Base-by-base conservation (phyloP, 2,797 vertebrate species). In the Etheostoma nigrum region DNA sequence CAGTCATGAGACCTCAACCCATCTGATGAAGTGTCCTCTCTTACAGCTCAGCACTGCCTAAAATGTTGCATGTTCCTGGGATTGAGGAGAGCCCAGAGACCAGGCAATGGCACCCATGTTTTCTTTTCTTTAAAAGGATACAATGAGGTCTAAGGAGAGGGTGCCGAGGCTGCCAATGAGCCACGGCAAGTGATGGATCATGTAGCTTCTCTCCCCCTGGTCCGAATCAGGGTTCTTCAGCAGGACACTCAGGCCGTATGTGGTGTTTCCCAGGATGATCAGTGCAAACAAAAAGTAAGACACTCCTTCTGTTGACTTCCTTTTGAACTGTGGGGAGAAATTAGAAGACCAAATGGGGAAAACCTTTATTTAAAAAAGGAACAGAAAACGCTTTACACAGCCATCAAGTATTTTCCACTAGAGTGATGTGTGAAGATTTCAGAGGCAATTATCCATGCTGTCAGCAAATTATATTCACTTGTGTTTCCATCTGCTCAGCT, bases 121-220 rank as follows among this genome's bases (percentile, higher is more conserved):
- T 3, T 21, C 1, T 15, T 72, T 42, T n/a, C 59, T 65, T 44
- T 48, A 12, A 82, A 97, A 99, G 97, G 97, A 99, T 99, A 99
- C 95, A 0, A 96, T 4, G 9, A 97, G 19, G 9, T 99, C 98
- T 0, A 99, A 93, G 9, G 90, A 76, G 67, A 99, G 96, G 1
- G 98, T 97, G 0, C 98, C 98, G 27, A 99, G 94, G 90, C 97
- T 99, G 89, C 98, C 98, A 7, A 99, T 89, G 16, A 99, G 95
- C 98, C 98, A 99, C 45, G 98, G 98, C 52, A 99, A 88, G 90
- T 99, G 98, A 81, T 97, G 97, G 73, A 98, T 19, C 5, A 98
- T 0, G 75, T 98, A 98, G 91, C 94, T 95, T 1, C 64, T 90
- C 79, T 97, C 95, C 0, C 90, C 83, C 70, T 98, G 94, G 14